Evolutionary conservation across 2,113 vertebrate genomes (phyloP).

Genomic region (Ranitomeya variabilis): DNA sequence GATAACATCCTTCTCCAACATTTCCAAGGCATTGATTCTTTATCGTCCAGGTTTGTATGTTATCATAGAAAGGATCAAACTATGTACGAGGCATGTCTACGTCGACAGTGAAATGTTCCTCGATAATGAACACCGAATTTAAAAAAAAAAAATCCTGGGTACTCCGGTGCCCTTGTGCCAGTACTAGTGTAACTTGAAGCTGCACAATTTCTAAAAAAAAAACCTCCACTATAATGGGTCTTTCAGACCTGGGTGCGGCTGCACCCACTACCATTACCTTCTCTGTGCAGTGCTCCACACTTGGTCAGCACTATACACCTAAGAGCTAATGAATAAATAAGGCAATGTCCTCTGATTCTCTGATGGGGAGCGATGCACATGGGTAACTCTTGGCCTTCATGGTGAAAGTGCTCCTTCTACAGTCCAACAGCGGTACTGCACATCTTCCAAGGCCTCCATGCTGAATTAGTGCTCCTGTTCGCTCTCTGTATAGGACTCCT

Average conservation of each 20-base stretch:
- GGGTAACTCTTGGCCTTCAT: background rate
- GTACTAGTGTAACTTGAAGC: background rate
- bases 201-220: too few relatives aligned
- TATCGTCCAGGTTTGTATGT: too few relatives aligned
- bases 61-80: too few relatives aligned
- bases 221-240: too few relatives aligned
- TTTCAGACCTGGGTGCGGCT: too few relatives aligned
- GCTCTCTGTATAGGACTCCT: background rate
- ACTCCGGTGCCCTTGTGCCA: background rate
- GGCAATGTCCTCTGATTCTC: background rate
- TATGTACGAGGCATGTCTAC: too few relatives aligned
- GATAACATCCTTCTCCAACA: too few relatives aligned
- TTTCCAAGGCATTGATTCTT: too few relatives aligned
- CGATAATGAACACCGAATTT: background rate
- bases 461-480: background rate
- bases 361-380: background rate
- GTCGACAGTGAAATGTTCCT: too few relatives aligned
- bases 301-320: background rate
- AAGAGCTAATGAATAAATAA: background rate
- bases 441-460: background rate
- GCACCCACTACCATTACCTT: too few relatives aligned
- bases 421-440: background rate
- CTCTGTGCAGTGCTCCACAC: background rate
- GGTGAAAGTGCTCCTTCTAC: constrained; percentile 23
- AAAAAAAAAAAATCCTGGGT: background rate